phyloP scores from a whole-genome alignment of 1,140 invertebrate genomes.

The Augochlora pura region DNA sequence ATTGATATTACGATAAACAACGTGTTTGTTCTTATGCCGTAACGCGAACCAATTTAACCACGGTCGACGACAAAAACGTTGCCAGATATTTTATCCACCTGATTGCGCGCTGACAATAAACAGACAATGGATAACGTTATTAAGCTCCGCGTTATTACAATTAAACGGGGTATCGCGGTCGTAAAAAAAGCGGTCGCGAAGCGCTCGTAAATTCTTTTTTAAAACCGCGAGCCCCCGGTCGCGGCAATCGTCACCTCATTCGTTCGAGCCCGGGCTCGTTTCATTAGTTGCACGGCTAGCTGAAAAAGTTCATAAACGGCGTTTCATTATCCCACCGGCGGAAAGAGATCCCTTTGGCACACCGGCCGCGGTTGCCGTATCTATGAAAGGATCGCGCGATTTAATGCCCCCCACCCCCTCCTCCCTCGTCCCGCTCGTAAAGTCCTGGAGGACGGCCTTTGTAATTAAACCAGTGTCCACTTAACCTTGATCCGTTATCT shows the following conservation, averaged over 20 bases:
- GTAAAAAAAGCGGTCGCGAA: not conserved
- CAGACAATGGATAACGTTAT: not conserved
- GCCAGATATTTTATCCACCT: too few relatives aligned
- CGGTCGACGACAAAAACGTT: too few relatives aligned
- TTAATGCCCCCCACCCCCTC: too few relatives aligned
- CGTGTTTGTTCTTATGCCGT: too few relatives aligned
- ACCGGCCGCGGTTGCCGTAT: not conserved
- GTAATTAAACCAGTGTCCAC: conserved; percentile 22
- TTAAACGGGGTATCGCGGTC: not conserved
- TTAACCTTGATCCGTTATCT: conserved; percentile 33
- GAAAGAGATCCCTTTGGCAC: not conserved
- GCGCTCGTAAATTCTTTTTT: not conserved
- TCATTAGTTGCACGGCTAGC: not conserved
- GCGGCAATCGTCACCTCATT: not conserved
- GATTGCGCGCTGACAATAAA: too few relatives aligned
- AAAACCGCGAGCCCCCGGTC: not conserved
- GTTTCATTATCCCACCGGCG: not conserved
- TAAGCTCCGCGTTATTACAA: not conserved
- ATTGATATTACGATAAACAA: too few relatives aligned
- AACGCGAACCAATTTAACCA: too few relatives aligned
- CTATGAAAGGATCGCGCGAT: not conserved
- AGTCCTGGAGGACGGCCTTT: conserved; percentile 4
- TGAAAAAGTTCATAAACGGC: not conserved
- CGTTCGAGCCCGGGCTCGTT: not conserved
- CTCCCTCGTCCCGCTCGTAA: not conserved